Evolutionary conservation across 2,888 invertebrate genomes (phyloP).

Genomic region (Rhorus exstirpatorius): DNA sequence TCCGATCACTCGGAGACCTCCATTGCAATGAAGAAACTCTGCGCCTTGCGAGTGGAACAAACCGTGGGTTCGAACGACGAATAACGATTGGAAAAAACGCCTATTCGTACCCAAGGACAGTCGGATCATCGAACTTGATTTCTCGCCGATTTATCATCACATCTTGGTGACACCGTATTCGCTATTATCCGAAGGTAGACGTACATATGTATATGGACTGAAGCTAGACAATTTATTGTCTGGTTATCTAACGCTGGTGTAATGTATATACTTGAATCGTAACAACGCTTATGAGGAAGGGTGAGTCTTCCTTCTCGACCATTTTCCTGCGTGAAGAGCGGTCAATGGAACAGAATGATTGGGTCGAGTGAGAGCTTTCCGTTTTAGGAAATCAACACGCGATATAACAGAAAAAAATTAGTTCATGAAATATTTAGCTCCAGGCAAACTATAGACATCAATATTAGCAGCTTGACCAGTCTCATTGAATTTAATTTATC

Average conservation of each 20-base stretch:
- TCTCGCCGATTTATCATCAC: slow-evolving; percentile 38
- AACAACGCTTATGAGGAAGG: not conserved
- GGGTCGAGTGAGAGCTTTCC: not conserved
- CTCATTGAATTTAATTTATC: not conserved
- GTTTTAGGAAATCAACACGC: not conserved
- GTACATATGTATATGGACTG: slow-evolving; percentile 9
- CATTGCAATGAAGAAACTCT: not conserved
- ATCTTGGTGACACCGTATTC: slow-evolving; percentile 30
- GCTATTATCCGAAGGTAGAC: slow-evolving; percentile 18
- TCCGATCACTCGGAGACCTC: slow-evolving; percentile 9
- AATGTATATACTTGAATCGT: not conserved
- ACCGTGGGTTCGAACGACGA: not conserved
- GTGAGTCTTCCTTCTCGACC: no score
- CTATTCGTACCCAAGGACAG: slow-evolving; percentile 16
- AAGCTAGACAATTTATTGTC: not conserved
- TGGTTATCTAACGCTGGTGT: not conserved
- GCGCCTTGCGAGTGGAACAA: not conserved
- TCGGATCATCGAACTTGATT: slow-evolving; percentile 36
- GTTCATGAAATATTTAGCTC: not conserved
- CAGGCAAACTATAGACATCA: no score
- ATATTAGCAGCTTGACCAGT: not conserved
- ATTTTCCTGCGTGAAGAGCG: not conserved
- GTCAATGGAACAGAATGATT: slow-evolving; percentile 3
- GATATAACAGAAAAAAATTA: not conserved
- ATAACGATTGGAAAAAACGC: not conserved